These are phyloP conservation scores for Brachionus paranguensis DNA, from an alignment of 1,140 invertebrate genomes.

Conservation along the genomic window DNA sequence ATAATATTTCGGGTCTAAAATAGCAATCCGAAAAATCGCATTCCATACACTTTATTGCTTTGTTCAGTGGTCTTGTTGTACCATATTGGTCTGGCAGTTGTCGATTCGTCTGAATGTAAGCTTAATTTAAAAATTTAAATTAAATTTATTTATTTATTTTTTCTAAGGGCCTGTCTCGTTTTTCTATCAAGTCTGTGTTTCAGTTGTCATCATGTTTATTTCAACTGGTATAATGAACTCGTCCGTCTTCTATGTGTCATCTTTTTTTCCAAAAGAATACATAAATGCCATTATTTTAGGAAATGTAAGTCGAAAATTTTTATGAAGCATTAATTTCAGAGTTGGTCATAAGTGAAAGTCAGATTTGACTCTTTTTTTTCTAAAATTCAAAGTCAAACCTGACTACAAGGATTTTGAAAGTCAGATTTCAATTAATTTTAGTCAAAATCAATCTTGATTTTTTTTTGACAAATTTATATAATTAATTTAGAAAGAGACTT, in stretches of 20 bases:
- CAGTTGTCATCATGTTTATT: constrained; percentile 25
- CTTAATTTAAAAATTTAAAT: not conserved
- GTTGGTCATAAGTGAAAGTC: too few relatives aligned
- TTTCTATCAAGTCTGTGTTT: not conserved
- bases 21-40: constrained; percentile 32
- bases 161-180: constrained; percentile 12
- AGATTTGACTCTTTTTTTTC: too few relatives aligned
- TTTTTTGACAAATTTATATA: too few relatives aligned
- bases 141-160: not conserved
- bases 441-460: too few relatives aligned
- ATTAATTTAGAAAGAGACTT: too few relatives aligned
- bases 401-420: too few relatives aligned
- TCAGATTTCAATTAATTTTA: too few relatives aligned
- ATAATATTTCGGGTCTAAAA: not conserved
- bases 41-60: constrained; percentile 27
- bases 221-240: constrained; percentile 35
- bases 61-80: not conserved
- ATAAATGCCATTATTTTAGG: constrained; percentile 34
- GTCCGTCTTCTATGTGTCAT: constrained; percentile 17
- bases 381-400: too few relatives aligned
- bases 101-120: constrained; percentile 34
- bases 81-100: constrained; percentile 8
- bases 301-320: not conserved
- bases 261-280: constrained; percentile 19
- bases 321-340: not conserved